These are phyloP conservation scores for Parazoanthus swiftii DNA, from an alignment of 92 coral and sea anemone genomes.

Conservation along the genomic window DNA sequence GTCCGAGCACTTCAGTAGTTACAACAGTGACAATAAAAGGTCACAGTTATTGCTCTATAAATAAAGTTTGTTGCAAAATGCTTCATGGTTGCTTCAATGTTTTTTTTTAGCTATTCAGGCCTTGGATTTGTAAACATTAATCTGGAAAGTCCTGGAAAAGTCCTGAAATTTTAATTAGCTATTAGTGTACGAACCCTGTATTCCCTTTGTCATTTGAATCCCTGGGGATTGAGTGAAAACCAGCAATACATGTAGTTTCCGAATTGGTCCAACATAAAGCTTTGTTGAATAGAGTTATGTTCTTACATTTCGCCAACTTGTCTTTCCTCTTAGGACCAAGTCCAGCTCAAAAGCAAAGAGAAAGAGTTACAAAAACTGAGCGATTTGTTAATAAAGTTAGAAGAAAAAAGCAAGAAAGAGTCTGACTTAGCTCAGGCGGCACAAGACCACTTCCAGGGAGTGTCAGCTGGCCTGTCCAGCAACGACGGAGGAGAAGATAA, in stretches of 20 bases:
- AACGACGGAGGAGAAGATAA: conserved; percentile 89
- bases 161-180: no score
- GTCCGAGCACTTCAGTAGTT: no score
- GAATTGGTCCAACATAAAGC: background rate
- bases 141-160: no score
- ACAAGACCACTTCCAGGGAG: conserved; percentile 96
- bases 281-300: background rate
- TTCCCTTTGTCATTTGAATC: no score
- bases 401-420: conserved; percentile 84
- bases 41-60: no score
- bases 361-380: conserved; percentile 70
- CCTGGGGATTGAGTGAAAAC: no score
- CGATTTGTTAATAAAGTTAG: conserved; percentile 72
- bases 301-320: background rate
- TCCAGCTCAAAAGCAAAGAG: conserved; percentile 70
- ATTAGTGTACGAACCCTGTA: no score
- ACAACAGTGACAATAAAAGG: no score
- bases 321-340: conserved; percentile 73
- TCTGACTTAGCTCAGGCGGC: conserved; percentile 76
- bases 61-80: no score
- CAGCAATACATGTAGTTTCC: background rate
- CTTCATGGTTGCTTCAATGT: no score
- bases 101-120: no score
- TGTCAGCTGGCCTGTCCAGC: conserved; percentile 96
- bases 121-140: no score